Evolutionary conservation across 2,113 vertebrate species (phyloP).

Genomic region (Sisor rabdophorus): DNA sequence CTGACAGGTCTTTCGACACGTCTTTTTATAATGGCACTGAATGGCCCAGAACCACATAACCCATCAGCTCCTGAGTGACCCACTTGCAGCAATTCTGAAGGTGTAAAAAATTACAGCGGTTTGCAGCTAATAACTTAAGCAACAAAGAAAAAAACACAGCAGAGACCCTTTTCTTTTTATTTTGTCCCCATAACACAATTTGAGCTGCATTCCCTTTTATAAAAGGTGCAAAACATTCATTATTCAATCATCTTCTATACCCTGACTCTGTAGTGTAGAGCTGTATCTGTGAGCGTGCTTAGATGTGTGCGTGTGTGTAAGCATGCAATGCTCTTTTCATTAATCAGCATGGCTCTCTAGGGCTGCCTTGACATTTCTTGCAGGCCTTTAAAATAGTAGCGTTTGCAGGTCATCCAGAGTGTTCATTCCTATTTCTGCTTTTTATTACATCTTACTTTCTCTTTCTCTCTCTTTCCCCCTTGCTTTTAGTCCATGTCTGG

Average conservation of each 20-base stretch:
- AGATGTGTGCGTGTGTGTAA: background rate
- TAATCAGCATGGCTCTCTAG: conserved; percentile 35
- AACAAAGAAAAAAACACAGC: background rate
- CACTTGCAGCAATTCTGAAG: background rate
- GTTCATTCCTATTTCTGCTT: conserved; percentile 28
- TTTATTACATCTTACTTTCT: conserved; percentile 18
- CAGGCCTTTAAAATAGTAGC: conserved; percentile 38
- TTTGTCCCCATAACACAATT: background rate
- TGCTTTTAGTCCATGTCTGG: conserved; percentile 41
- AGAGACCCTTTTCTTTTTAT: background rate
- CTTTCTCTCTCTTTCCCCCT: conserved; percentile 22
- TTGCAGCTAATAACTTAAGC: background rate
- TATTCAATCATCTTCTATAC: no score
- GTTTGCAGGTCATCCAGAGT: conserved; percentile 31
- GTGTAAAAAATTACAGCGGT: background rate
- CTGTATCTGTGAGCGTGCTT: background rate
- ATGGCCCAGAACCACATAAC: background rate
- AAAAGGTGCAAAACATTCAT: background rate
- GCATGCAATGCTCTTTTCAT: conserved; percentile 15
- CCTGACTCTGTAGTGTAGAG: background rate
- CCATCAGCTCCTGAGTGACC: background rate
- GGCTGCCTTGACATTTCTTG: conserved; percentile 25
- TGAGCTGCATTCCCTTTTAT: background rate
- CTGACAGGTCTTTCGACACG: no score
- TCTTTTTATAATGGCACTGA: background rate